Conservation (phyloP, 2,113 vertebrate genomes). For the Anolis sagrei region DNA sequence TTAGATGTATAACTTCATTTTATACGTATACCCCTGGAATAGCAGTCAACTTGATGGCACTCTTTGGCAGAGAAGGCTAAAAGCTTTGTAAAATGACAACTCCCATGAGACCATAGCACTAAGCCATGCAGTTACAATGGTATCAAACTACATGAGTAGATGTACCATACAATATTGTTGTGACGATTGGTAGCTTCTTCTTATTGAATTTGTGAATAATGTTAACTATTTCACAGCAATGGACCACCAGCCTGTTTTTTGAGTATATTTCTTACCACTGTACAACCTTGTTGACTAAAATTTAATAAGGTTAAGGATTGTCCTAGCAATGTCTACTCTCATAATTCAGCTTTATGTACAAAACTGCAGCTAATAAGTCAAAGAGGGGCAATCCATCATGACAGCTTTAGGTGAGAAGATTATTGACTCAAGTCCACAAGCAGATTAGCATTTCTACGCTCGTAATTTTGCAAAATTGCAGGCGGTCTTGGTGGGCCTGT, state of each 20-base stretch:
- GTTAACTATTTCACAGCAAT: background rate
- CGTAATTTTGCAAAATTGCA: constrained; percentile 8
- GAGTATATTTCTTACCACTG: background rate
- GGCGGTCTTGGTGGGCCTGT: background rate
- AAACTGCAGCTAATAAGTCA: background rate
- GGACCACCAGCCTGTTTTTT: background rate
- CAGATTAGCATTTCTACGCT: constrained; percentile 1
- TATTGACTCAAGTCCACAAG: constrained; percentile 9
- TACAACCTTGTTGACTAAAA: too few species aligned
- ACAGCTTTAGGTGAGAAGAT: constrained; percentile 16
- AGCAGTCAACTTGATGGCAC: too few species aligned
- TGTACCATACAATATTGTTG: too few species aligned
- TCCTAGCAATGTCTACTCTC: background rate
- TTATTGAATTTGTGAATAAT: background rate
- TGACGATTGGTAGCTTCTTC: background rate
- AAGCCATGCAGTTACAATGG: too few species aligned
- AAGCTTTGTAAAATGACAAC: too few species aligned
- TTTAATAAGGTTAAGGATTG: background rate
- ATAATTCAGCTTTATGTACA: background rate
- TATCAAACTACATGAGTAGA: too few species aligned
- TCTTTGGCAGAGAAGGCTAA: too few species aligned
- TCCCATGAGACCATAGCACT: too few species aligned
- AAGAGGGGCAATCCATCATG: background rate
- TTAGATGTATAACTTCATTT: background rate
- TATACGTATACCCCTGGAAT: too few species aligned